Evolutionary conservation across 1,140 invertebrate genomes (phyloP).

Genomic region (Dinothrombium tinctorium): DNA sequence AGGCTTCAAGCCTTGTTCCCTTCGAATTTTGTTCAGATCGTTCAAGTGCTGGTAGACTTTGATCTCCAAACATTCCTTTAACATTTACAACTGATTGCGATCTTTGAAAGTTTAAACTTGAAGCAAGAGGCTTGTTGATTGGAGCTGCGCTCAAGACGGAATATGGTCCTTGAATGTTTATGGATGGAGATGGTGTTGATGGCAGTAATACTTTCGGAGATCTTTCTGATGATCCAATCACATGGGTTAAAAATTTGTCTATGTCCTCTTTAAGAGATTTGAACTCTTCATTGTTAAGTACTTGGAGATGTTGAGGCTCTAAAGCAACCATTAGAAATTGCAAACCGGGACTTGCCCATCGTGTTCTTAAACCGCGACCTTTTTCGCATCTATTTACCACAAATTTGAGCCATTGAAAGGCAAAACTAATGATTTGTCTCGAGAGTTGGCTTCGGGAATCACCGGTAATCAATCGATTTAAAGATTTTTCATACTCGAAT

Average conservation of each 20-base stretch:
- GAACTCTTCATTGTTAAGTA: constrained; percentile 47
- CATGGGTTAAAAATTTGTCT: constrained; percentile 1
- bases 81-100: constrained; percentile 6
- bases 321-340: constrained; percentile 59
- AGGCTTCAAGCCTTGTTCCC: neutral
- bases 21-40: neutral
- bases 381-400: constrained; percentile 51
- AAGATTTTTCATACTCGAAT: constrained; percentile 66
- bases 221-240: neutral
- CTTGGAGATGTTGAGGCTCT: constrained; percentile 48
- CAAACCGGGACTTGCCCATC: constrained; percentile 31
- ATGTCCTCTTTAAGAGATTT: neutral
- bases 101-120: constrained; percentile 7
- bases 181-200: neutral
- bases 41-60: neutral
- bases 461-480: constrained; percentile 34
- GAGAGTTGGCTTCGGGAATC: constrained; percentile 21
- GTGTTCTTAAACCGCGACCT: constrained; percentile 49
- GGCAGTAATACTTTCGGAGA: neutral
- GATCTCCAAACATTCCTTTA: neutral
- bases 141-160: neutral
- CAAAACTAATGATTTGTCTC: constrained; percentile 40
- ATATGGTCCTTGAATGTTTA: constrained; percentile 1
- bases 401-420: constrained; percentile 64
- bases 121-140: neutral